These are phyloP conservation scores for Drosophila mulleri DNA, from an alignment of 2,888 invertebrate species.

Conservation along the genomic window DNA sequence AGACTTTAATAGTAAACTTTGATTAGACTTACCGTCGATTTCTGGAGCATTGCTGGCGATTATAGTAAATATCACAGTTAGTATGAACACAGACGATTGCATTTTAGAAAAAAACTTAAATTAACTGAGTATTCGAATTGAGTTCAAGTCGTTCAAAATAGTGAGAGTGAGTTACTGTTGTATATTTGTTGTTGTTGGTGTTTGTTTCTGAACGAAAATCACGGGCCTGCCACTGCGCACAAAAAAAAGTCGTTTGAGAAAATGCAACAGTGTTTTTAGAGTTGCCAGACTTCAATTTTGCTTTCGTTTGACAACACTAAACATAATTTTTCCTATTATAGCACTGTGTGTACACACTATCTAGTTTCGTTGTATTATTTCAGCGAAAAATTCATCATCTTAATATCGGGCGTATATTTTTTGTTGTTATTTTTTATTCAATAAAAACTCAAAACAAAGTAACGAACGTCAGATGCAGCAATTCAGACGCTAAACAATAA, in stretches of 20 bases:
- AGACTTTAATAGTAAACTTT: conserved; percentile 49
- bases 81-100: conserved; percentile 41
- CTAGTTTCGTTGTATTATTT: conserved; percentile 58
- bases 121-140: conserved; percentile 21
- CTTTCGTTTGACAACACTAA: conserved; percentile 32
- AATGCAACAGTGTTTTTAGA: conserved; percentile 27
- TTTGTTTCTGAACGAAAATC: neutral
- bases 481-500: conserved; percentile 31
- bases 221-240: conserved; percentile 26
- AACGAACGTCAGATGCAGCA: conserved; percentile 35
- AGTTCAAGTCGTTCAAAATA: neutral
- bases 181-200: conserved; percentile 29
- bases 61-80: conserved; percentile 65
- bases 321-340: conserved; percentile 25
- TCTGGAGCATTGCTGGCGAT: conserved; percentile 51
- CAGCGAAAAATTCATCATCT: conserved; percentile 65
- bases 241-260: neutral
- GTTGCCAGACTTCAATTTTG: conserved; percentile 11
- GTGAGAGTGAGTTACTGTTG: conserved; percentile 31
- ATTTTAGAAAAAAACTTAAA: conserved; percentile 24
- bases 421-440: conserved; percentile 57
- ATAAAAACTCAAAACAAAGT: conserved; percentile 48
- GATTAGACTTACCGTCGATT: conserved; percentile 59
- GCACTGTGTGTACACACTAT: conserved; percentile 51
- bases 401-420: conserved; percentile 51